A percentile compares a stretch with the other conserved stretches of the same genome.
Conservation (phyloP, 2,888 invertebrate species). For the Acleris literana region DNA sequence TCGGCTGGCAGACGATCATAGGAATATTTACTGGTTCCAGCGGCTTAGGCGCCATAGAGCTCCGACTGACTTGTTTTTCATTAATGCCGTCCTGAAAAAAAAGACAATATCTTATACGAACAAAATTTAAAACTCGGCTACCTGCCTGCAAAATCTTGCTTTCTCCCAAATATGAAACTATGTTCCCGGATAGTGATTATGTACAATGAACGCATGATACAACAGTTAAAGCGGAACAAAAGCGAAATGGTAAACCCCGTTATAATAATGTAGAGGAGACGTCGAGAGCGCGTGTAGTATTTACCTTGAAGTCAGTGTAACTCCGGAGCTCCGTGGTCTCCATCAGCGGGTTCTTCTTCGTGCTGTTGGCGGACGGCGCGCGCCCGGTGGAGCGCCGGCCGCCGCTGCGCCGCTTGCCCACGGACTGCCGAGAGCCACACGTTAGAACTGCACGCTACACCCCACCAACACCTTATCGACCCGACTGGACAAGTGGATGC, state of each 20-base stretch:
- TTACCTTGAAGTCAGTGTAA: constrained; percentile 75
- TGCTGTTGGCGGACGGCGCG: constrained; percentile 36
- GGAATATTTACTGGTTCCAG: constrained; percentile 45
- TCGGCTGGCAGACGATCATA: constrained; percentile 50
- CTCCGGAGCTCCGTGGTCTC: constrained; percentile 73
- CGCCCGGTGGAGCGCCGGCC: constrained; percentile 55
- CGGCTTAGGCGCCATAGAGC: constrained; percentile 72
- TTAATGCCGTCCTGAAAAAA: constrained; percentile 77
- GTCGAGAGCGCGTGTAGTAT: neutral
- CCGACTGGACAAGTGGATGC: neutral
- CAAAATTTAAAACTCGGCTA: neutral
- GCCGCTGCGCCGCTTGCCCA: constrained; percentile 65
- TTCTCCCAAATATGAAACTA: neutral
- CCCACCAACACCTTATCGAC: neutral
- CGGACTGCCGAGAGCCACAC: constrained; percentile 52
- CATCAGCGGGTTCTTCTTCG: constrained; percentile 59
- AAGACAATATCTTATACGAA: neutral
- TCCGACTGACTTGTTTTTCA: constrained; percentile 78
- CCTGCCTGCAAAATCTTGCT: constrained; percentile 22
- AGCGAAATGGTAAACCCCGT: neutral
- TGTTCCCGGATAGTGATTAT: constrained; percentile 1
- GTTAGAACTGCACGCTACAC: neutral
- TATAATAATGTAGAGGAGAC: neutral
- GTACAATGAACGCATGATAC: neutral
- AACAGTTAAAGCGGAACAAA: neutral